phyloP scores from a whole-genome alignment of 1,140 invertebrate genomes.

The Cheumatopsyche charites region DNA sequence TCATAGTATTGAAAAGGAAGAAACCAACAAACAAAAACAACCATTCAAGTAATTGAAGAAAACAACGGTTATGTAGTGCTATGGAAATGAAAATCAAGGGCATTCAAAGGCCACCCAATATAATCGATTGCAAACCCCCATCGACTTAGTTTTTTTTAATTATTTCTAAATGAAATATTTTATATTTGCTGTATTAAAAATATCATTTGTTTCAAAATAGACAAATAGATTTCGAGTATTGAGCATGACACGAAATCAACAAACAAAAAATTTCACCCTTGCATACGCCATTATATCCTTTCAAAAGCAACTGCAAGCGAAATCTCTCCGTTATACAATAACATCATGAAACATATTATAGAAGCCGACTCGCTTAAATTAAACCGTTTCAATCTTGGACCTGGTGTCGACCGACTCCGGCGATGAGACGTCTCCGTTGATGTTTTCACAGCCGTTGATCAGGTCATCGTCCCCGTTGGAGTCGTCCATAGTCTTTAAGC shows the following conservation, averaged over 20 bases:
- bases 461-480: slow-evolving; percentile 24
- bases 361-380: background rate
- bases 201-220: background rate
- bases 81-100: no score
- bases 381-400: slow-evolving; percentile 33
- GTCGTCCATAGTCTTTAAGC: slow-evolving; percentile 25
- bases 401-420: slow-evolving; percentile 30
- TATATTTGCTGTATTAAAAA: slow-evolving; percentile 21
- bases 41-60: no score
- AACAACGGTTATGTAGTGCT: no score
- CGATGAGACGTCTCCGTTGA: slow-evolving; percentile 33
- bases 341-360: background rate
- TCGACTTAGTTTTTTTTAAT: background rate
- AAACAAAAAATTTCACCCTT: background rate
- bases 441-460: slow-evolving; percentile 34
- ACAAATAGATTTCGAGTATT: slow-evolving; percentile 2
- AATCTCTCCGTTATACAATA: slow-evolving; percentile 1
- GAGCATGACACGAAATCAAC: background rate
- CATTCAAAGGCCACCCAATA: no score
- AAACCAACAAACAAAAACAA: no score
- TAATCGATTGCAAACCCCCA: no score
- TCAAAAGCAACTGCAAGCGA: slow-evolving; percentile 7
- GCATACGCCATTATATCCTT: background rate
- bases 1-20: no score
- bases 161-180: slow-evolving; percentile 18